phyloP scores from a whole-genome alignment of 2,113 vertebrate species.

The Hiodon tergisus region DNA sequence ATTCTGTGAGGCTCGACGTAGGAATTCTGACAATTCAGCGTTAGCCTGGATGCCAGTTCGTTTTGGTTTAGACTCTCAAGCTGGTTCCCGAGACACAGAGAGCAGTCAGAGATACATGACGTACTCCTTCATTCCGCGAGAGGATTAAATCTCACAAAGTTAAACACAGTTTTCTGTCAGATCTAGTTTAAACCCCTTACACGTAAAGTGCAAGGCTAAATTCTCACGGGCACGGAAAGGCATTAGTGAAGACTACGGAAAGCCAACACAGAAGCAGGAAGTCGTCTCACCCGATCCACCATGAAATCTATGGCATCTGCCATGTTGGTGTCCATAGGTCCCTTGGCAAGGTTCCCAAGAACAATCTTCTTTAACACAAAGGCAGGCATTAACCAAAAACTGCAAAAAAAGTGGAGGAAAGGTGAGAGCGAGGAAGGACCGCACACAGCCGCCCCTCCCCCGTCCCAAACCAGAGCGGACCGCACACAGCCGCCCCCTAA shows the following conservation, averaged over 20 bases:
- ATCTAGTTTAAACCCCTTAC: too few relatives aligned
- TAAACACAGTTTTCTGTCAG: too few relatives aligned
- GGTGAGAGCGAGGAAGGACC: background rate
- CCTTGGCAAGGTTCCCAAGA: conserved; percentile 92
- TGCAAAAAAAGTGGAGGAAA: conserved; percentile 41
- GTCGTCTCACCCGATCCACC: conserved; percentile 86
- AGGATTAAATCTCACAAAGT: too few relatives aligned
- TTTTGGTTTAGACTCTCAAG: conserved; percentile 91
- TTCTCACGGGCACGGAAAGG: background rate
- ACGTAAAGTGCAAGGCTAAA: background rate
- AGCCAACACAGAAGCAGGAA: background rate
- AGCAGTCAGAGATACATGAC: conserved; percentile 12
- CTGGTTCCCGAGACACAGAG: conserved; percentile 51
- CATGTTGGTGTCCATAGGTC: conserved; percentile 91
- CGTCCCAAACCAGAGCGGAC: too few relatives aligned
- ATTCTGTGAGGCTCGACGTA: conserved; percentile 98
- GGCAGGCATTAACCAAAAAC: conserved; percentile 96
- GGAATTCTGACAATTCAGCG: conserved; percentile 96
- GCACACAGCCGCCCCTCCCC: background rate
- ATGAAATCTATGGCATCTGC: conserved; percentile 97
- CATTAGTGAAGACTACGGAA: background rate
- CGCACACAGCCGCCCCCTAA: too few relatives aligned
- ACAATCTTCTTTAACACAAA: conserved; percentile 98
- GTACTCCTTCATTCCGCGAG: conserved; percentile 8
- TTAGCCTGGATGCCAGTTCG: conserved; percentile 89